Conservation (phyloP, 2,113 vertebrate species). For the Poeciliopsis retropinna region DNA sequence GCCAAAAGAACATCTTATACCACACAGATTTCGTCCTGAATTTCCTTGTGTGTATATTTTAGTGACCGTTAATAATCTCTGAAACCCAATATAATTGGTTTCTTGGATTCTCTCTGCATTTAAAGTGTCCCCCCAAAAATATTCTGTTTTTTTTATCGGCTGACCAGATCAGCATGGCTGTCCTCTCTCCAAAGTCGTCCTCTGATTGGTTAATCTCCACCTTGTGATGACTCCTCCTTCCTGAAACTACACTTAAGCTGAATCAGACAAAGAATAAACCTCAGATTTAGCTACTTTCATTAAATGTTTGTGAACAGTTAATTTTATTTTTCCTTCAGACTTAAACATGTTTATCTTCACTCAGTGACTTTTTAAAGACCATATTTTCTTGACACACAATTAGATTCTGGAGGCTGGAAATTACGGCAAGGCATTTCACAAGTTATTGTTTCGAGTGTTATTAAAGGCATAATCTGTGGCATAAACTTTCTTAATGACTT, state of each 20-base stretch:
- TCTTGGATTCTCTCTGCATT: no score
- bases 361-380: background rate
- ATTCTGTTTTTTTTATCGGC: no score
- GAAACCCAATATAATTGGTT: background rate
- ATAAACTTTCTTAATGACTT: no score
- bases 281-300: no score
- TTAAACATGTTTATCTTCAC: background rate
- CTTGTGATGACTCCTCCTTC: background rate
- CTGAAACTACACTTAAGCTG: background rate
- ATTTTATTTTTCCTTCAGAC: background rate
- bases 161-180: background rate
- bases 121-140: no score
- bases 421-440: no score
- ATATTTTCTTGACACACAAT: no score
- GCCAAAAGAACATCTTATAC: background rate
- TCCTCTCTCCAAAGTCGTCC: background rate
- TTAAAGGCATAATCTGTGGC: no score
- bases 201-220: background rate
- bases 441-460: no score
- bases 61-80: background rate
- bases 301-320: no score
- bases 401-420: no score
- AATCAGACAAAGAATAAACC: no score
- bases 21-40: background rate
- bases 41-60: background rate